Percentiles rank a stretch among this genome's conserved stretches.
These are phyloP conservation scores for Ommatoiulus sabulosus DNA, from an alignment of 2,888 invertebrate species.

Conservation along the genomic window DNA sequence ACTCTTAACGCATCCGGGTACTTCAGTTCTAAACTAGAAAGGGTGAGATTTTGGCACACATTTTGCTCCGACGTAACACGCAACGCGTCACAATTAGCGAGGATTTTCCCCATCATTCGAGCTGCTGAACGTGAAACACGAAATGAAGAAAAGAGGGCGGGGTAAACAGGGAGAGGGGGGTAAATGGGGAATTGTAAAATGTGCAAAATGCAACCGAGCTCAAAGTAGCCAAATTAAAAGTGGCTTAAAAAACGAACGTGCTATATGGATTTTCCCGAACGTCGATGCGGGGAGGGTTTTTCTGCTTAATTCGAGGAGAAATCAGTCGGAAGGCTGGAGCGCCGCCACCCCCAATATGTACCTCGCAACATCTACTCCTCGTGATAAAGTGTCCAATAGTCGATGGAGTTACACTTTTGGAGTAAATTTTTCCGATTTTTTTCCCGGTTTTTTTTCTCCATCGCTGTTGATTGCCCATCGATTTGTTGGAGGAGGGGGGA, in stretches of 20 bases:
- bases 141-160: conserved; percentile 20
- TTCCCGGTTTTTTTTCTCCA: background rate
- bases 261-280: conserved; percentile 12
- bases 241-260: conserved; percentile 34
- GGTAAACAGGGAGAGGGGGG: background rate
- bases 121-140: conserved; percentile 27
- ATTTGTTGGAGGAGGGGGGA: background rate
- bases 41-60: conserved; percentile 6
- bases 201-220: conserved; percentile 34
- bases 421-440: background rate
- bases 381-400: background rate
- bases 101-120: background rate
- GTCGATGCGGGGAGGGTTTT: background rate
- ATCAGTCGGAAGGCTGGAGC: conserved; percentile 2
- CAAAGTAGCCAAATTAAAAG: conserved; percentile 34
- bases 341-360: background rate
- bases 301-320: background rate
- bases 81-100: background rate
- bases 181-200: conserved; percentile 23
- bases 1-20: background rate
- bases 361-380: background rate
- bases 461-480: background rate
- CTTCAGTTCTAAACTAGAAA: background rate
- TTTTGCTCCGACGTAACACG: background rate
- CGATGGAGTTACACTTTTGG: conserved; percentile 20